Conservation (phyloP, 2,797 vertebrate species). For the Acrocephalus scirpaceus region DNA sequence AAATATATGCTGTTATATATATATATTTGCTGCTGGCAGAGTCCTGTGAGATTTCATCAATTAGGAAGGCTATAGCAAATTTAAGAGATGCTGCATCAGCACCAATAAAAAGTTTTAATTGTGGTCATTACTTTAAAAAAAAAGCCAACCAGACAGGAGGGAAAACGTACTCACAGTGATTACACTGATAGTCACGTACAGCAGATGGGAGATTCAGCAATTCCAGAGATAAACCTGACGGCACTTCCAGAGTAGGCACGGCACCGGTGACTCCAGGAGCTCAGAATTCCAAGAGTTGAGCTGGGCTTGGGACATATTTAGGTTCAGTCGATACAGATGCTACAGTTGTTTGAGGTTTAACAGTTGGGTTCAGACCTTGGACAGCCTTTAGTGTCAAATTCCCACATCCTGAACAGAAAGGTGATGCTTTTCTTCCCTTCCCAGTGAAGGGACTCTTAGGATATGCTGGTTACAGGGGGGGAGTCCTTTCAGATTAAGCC, state of each 20-base stretch:
- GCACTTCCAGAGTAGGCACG: fast-evolving
- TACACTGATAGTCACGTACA: fast-evolving
- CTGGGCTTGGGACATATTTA: fast-evolving
- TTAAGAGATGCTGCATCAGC: neutral
- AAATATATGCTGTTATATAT: neutral
- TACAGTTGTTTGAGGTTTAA: neutral
- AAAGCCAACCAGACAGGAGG: neutral
- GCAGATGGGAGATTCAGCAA: neutral
- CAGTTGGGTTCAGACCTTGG: neutral
- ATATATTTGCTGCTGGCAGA: neutral
- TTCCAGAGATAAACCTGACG: neutral
- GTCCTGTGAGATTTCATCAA: neutral
- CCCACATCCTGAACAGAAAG: neutral
- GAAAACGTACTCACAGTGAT: neutral
- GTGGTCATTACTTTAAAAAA: neutral
- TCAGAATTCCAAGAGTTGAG: fast-evolving
- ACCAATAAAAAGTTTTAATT: conserved; percentile 21
- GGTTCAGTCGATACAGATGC: neutral
- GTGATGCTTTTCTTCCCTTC: neutral
- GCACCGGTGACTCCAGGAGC: neutral
- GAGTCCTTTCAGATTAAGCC: neutral
- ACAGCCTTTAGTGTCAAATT: neutral
- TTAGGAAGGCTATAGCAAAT: neutral
- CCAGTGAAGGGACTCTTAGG: too few species aligned
- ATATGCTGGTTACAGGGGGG: neutral